Conservation (phyloP, 2,113 vertebrate genomes). For the Clarias batrachus region DNA sequence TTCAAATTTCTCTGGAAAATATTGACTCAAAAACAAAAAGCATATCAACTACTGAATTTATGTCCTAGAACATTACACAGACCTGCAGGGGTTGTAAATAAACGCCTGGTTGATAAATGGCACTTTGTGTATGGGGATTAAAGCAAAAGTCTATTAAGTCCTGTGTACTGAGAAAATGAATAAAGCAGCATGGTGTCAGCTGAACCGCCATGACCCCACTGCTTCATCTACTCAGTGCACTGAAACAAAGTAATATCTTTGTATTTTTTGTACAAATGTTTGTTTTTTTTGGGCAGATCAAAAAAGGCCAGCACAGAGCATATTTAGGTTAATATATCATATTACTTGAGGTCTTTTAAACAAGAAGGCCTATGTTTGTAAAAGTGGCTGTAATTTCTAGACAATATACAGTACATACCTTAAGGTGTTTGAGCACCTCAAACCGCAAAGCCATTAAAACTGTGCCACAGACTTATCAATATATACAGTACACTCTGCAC, state of each 20-base stretch:
- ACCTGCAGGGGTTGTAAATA: conserved; percentile 44
- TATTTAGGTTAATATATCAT: not conserved
- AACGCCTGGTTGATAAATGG: conserved; percentile 40
- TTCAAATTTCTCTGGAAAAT: conserved; percentile 48
- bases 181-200: conserved; percentile 41
- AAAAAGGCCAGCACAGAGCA: not conserved
- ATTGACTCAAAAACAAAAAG: conserved; percentile 50
- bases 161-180: conserved; percentile 39
- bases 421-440: not conserved
- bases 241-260: not conserved
- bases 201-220: conserved; percentile 29
- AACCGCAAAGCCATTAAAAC: not conserved
- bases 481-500: not conserved
- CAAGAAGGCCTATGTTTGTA: not conserved
- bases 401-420: not conserved
- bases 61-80: conserved; percentile 33
- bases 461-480: not conserved
- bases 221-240: not conserved
- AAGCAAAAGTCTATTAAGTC: conserved; percentile 46
- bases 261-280: conserved; percentile 19
- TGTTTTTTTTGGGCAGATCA: not conserved
- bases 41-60: conserved; percentile 41
- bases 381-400: not conserved
- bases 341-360: not conserved
- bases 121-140: conserved; percentile 45